A percentile compares a stretch with the other conserved stretches of the same genome.
These are phyloP conservation scores for Pomacea canaliculata DNA, from an alignment of 2,888 invertebrate species.

Conservation along the genomic window DNA sequence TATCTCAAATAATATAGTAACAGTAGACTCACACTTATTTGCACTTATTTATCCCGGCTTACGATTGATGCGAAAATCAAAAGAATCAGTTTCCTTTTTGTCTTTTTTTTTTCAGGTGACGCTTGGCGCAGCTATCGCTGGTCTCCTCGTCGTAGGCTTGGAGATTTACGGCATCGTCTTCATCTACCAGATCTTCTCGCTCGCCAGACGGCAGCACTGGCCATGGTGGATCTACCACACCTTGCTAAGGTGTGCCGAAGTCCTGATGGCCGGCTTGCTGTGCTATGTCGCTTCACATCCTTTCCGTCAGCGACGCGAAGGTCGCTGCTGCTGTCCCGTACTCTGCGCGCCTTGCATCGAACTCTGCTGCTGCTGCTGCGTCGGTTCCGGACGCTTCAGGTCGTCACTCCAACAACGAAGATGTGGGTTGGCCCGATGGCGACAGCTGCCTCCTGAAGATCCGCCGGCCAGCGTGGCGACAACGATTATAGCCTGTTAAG, in stretches of 20 bases:
- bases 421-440: conserved; percentile 15
- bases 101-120: conserved; percentile 70
- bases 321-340: conserved; percentile 25
- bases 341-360: conserved; percentile 33
- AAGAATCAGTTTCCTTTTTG: too few species aligned
- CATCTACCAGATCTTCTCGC: conserved; percentile 71
- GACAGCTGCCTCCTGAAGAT: conserved; percentile 14
- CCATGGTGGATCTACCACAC: conserved; percentile 93
- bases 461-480: neutral
- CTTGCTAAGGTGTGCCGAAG: conserved; percentile 85
- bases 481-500: neutral
- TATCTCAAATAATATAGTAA: too few species aligned
- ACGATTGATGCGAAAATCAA: too few species aligned
- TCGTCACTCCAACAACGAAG: conserved; percentile 10
- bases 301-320: conserved; percentile 42
- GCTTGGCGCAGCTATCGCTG: conserved; percentile 86
- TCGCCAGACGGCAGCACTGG: conserved; percentile 76
- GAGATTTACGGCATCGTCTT: conserved; percentile 86
- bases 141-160: conserved; percentile 84
- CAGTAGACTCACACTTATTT: too few species aligned
- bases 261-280: conserved; percentile 84
- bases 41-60: too few species aligned
- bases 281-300: conserved; percentile 87
- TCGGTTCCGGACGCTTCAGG: neutral
- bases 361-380: conserved; percentile 25